Conservation (phyloP, 2,113 vertebrate genomes). For the Elachura formosa region DNA sequence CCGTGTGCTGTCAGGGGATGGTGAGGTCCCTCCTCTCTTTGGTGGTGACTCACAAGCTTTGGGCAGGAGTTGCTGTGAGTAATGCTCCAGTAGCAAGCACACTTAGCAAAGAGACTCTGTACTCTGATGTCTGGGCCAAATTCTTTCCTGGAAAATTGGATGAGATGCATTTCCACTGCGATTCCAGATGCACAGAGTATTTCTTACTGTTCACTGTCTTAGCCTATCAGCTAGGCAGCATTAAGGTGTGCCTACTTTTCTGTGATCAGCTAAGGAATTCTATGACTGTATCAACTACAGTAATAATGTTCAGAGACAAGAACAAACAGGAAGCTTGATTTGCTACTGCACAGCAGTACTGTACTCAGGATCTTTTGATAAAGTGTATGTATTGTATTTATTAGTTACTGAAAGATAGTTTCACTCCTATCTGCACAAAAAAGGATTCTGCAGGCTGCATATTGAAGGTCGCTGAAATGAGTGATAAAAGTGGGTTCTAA, state of each 20-base stretch:
- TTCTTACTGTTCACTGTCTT: background rate
- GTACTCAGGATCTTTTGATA: background rate
- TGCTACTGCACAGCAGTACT: background rate
- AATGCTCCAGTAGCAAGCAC: background rate
- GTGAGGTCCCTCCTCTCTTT: background rate
- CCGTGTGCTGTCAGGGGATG: rapidly evolving
- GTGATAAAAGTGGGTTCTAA: background rate
- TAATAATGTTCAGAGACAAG: background rate
- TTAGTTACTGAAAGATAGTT: background rate
- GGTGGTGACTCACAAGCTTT: background rate
- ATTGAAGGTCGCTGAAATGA: rapidly evolving
- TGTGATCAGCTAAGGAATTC: background rate
- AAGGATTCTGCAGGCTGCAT: background rate
- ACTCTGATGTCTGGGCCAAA: constrained; percentile 1
- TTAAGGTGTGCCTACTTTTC: background rate
- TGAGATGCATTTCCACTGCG: background rate
- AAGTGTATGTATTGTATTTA: background rate
- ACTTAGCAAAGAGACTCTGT: background rate
- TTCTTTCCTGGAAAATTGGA: background rate
- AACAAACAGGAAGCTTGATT: background rate
- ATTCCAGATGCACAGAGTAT: background rate
- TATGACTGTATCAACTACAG: background rate
- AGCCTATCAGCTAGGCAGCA: background rate
- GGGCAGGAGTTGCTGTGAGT: background rate
- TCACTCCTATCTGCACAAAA: background rate